Conservation (phyloP, 2,797 vertebrate species). For the Anableps anableps region DNA sequence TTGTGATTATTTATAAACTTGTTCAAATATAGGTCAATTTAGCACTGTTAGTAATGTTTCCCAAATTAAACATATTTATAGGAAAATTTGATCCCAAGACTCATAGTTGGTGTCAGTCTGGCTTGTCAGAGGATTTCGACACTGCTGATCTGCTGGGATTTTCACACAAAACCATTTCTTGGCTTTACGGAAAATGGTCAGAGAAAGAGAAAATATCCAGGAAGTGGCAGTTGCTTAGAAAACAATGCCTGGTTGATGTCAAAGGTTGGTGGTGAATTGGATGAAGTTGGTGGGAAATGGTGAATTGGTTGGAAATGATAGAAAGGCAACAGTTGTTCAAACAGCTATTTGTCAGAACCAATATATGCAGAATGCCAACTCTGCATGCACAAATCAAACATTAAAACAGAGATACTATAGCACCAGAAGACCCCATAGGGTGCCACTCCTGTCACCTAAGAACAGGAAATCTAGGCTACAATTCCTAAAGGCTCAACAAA, state of each 20-base stretch:
- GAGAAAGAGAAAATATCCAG: no score
- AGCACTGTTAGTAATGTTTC: background rate
- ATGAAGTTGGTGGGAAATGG: no score
- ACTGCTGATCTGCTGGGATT: background rate
- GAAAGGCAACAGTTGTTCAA: background rate
- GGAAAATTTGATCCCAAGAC: background rate
- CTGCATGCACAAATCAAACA: background rate
- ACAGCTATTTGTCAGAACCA: background rate
- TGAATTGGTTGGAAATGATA: background rate
- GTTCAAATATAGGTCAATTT: background rate
- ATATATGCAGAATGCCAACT: background rate
- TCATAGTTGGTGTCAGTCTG: background rate
- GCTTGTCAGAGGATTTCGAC: background rate
- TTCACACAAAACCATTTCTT: background rate
- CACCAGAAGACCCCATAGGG: background rate
- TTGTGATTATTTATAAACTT: background rate
- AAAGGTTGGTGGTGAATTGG: background rate
- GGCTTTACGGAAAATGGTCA: background rate
- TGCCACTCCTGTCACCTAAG: background rate
- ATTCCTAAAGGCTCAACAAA: no score
- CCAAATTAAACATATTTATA: no score
- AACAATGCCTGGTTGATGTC: background rate
- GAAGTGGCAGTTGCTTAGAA: background rate
- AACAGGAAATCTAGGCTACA: no score
- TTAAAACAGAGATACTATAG: background rate